Evolutionary conservation across 2,113 vertebrate genomes (phyloP).

Genomic region (Phalacrocorax aristotelis): DNA sequence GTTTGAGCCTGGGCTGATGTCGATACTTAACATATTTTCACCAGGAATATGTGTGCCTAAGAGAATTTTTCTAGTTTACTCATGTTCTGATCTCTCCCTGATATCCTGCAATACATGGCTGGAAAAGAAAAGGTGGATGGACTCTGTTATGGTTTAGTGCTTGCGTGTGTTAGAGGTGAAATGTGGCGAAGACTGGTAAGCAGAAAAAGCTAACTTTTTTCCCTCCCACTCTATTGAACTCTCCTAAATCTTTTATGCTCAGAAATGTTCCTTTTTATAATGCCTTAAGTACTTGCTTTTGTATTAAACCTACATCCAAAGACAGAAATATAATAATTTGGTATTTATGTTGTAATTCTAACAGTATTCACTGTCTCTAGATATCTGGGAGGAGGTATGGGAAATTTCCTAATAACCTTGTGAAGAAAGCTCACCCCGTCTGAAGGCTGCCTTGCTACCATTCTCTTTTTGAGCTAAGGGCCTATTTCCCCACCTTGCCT

Average conservation of each 20-base stretch:
- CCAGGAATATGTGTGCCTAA: not conserved
- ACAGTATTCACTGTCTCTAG: not conserved
- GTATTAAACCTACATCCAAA: fast-evolving
- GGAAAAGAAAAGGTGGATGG: not conserved
- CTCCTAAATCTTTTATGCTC: not conserved
- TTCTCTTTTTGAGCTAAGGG: not conserved
- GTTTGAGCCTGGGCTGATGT: not conserved
- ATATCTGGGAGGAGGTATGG: not conserved
- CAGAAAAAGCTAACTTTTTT: not conserved
- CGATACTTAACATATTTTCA: not conserved
- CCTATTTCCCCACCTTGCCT: not conserved
- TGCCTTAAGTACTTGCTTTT: not conserved
- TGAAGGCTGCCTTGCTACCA: not conserved
- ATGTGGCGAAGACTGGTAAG: not conserved
- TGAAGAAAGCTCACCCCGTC: not conserved
- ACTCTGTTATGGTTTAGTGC: not conserved
- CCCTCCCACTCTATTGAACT: fast-evolving
- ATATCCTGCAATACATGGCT: not conserved
- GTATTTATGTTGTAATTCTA: not conserved
- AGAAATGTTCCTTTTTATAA: not conserved
- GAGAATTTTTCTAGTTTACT: not conserved
- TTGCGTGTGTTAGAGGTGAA: not conserved
- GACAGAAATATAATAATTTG: not conserved
- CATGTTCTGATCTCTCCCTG: not conserved
- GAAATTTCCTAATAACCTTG: not conserved